Evolutionary conservation across 2,888 invertebrate genomes (phyloP), one percentile per base, ranked within the genome.

Genomic region (Germaria angustata): DNA sequence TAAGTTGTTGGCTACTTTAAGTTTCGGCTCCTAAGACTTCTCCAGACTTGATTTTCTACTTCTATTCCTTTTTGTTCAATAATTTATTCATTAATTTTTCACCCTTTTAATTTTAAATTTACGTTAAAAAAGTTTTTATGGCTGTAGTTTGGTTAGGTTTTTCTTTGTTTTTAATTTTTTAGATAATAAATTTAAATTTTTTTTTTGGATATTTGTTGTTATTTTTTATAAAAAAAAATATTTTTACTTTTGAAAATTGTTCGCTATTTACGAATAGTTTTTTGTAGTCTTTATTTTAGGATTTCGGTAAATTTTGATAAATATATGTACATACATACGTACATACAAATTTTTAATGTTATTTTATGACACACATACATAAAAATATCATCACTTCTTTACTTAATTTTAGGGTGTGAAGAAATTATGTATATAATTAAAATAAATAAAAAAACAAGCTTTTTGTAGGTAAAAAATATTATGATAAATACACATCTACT

Each of bases 361-460:
- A 28, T 61, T 61, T 36, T 61, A 69, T 69, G 11, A 34, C 46
- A 46, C 46, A n/a, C n/a, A n/a, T n/a, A n/a, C n/a, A n/a, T n/a
- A n/a, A n/a, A n/a, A n/a, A n/a, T 53, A 24, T 34, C 22, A 59
- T 41, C n/a, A 63, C 20, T 65, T 78, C n/a, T 57, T 65, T 55
- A 44, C 13, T 71, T 71, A 49, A 41, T 34, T 71, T 41, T 79
- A 82, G 68, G 82, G 82, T 82, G 82, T 75, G 69, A 69, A 76
- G 80, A 83, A 80, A 80, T 77, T 63, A 59, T 71, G 34, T 49
- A 46, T 9, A 24, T 34, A 46, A 66, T 75, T 36, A 57, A 34
- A 71, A 32, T 9, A 32, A 57, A 34, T 46, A 73, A 41, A 44
- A 32, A 53, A 36, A 4, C 7, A 2, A n/a, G n/a, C 0, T 36